These are phyloP conservation scores for Falco cherrug DNA, from an alignment of 2,797 vertebrate species.

Conservation along the genomic window DNA sequence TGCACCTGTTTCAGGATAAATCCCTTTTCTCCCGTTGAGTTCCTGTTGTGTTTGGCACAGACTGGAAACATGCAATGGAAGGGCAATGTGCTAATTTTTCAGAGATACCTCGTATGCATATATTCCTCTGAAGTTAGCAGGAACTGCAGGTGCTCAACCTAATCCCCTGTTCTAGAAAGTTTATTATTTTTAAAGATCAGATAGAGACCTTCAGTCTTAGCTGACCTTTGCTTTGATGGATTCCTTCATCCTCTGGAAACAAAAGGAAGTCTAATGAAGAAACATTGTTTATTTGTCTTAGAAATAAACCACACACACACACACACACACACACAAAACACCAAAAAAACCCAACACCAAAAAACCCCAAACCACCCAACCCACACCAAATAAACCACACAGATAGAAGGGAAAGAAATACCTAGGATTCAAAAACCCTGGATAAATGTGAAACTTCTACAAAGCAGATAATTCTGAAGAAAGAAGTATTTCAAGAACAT, in stretches of 20 bases:
- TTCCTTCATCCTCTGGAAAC: not conserved
- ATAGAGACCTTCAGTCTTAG: not conserved
- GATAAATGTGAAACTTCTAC: not conserved
- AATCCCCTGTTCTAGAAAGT: not conserved
- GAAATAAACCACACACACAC: not conserved
- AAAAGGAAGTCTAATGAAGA: not conserved
- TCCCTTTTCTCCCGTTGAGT: not conserved
- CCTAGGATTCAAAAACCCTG: not conserved
- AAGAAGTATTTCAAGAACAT: not conserved
- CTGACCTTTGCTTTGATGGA: not conserved
- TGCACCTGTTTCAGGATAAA: not conserved
- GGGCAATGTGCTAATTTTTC: not conserved
- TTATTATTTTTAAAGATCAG: not conserved
- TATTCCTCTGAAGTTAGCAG: not conserved
- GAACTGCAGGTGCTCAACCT: not conserved
- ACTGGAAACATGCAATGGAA: not conserved
- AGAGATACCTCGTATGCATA: not conserved
- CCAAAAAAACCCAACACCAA: too few relatives aligned
- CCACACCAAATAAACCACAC: not conserved
- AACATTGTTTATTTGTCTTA: not conserved
- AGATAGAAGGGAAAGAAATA: not conserved
- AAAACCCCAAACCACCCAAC: too few relatives aligned
- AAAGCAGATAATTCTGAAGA: not conserved
- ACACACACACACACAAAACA: too few relatives aligned
- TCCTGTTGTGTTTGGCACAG: not conserved